A percentile compares a stretch with the other conserved stretches of the same genome.
These are phyloP conservation scores for Meda fulgida DNA, from an alignment of 2,797 vertebrate genomes.

Conservation along the genomic window DNA sequence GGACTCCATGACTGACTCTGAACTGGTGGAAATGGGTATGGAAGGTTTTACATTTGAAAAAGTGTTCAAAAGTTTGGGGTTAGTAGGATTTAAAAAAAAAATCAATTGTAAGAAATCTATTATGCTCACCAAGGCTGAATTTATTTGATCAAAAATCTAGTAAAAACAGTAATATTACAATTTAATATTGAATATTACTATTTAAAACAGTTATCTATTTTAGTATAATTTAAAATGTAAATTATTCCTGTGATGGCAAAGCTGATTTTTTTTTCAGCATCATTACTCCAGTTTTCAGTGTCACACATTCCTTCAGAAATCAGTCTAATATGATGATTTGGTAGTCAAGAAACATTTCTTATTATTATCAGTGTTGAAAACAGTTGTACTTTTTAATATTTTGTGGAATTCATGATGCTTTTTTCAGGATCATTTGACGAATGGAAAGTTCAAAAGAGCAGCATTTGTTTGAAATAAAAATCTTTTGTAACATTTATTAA, in stretches of 20 bases:
- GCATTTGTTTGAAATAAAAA: too few relatives aligned
- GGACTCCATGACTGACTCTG: constrained; percentile 83
- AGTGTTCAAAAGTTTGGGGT: neutral
- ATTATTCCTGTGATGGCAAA: neutral
- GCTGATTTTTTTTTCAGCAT: neutral
- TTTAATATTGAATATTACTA: neutral
- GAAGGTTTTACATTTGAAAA: neutral
- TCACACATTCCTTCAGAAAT: neutral
- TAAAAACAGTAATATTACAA: neutral
- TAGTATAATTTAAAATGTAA: neutral
- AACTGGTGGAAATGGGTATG: constrained; percentile 87
- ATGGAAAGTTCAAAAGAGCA: too few relatives aligned
- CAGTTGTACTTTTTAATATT: neutral
- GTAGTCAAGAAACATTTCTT: neutral
- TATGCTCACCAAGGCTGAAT: neutral
- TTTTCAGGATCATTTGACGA: too few relatives aligned
- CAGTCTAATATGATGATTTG: neutral
- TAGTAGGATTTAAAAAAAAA: neutral
- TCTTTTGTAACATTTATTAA: too few relatives aligned
- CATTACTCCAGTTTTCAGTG: neutral
- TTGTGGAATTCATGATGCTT: neutral
- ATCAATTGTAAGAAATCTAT: neutral
- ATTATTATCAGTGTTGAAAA: neutral
- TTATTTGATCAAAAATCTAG: neutral
- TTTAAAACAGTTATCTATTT: neutral